phyloP scores from a whole-genome alignment of 2,888 invertebrate species.

The Dermolepida albohirtum region DNA sequence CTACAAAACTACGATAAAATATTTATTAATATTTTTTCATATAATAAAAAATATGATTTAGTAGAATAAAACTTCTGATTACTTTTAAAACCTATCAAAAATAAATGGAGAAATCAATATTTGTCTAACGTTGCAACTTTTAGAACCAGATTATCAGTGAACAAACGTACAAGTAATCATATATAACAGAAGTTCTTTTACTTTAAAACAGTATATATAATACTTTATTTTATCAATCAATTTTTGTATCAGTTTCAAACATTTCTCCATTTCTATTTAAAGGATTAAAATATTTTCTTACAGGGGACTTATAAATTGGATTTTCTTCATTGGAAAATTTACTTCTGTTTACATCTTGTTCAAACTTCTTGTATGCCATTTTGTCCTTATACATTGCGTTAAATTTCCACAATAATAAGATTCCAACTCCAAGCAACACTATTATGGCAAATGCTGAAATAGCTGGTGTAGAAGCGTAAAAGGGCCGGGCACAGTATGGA shows the following conservation, averaged over 20 bases:
- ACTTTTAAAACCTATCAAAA: too few relatives aligned
- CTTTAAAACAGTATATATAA: neutral
- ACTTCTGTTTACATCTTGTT: slow-evolving; percentile 21
- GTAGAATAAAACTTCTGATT: too few relatives aligned
- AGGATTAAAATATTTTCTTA: slow-evolving; percentile 53
- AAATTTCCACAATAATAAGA: slow-evolving; percentile 55
- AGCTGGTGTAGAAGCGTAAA: slow-evolving; percentile 52
- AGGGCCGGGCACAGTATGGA: slow-evolving; percentile 52
- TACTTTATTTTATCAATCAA: slow-evolving; percentile 2
- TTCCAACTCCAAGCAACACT: slow-evolving; percentile 51
- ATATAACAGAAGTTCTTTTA: too few relatives aligned
- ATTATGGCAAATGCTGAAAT: slow-evolving; percentile 48
- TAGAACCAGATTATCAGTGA: too few relatives aligned
- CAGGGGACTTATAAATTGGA: slow-evolving; percentile 69
- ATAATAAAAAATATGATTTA: too few relatives aligned
- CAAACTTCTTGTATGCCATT: slow-evolving; percentile 46
- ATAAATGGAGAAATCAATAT: too few relatives aligned
- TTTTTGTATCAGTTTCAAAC: neutral
- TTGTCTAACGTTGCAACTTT: too few relatives aligned
- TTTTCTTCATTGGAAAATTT: slow-evolving; percentile 60
- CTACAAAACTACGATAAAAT: too few relatives aligned
- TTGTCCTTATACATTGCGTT: slow-evolving; percentile 44
- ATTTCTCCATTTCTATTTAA: slow-evolving; percentile 41
- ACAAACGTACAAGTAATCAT: too few relatives aligned
- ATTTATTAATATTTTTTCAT: too few relatives aligned